A percentile compares a stretch with the other conserved stretches of the same genome.
Conservation (phyloP, 2,113 vertebrate species). For the Brienomyrus brachyistius region DNA sequence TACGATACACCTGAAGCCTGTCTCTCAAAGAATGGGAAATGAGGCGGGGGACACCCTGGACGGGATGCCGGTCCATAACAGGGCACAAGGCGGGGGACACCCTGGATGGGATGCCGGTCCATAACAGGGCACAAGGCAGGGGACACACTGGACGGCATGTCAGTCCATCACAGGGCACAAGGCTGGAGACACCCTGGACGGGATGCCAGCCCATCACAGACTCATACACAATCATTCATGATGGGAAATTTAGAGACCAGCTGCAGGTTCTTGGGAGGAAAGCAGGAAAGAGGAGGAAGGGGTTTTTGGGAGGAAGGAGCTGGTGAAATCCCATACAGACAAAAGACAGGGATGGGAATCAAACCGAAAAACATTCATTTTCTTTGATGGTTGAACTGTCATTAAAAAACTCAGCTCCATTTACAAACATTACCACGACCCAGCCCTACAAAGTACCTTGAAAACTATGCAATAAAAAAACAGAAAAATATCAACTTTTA, state of each 20-base stretch:
- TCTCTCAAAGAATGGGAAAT: neutral
- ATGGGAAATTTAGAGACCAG: neutral
- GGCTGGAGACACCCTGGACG: too few species aligned
- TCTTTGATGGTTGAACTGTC: neutral
- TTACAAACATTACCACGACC: neutral
- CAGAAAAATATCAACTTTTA: neutral
- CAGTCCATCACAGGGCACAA: too few species aligned
- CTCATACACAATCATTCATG: neutral
- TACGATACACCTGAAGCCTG: neutral
- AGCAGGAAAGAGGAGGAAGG: too few species aligned
- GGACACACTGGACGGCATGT: too few species aligned
- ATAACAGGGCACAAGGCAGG: too few species aligned
- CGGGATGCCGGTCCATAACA: neutral
- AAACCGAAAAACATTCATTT: neutral
- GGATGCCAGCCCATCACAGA: neutral
- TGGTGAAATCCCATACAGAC: neutral
- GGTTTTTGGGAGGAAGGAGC: neutral
- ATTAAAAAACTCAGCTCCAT: neutral
- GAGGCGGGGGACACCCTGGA: neutral
- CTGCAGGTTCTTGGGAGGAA: neutral
- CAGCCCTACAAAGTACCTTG: neutral
- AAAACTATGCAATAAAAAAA: neutral
- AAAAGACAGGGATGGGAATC: neutral
- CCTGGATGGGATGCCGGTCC: too few species aligned
- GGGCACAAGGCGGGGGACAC: neutral